Evolutionary conservation across 2,113 vertebrate species (phyloP).

Genomic region (Phaetusa simplex): DNA sequence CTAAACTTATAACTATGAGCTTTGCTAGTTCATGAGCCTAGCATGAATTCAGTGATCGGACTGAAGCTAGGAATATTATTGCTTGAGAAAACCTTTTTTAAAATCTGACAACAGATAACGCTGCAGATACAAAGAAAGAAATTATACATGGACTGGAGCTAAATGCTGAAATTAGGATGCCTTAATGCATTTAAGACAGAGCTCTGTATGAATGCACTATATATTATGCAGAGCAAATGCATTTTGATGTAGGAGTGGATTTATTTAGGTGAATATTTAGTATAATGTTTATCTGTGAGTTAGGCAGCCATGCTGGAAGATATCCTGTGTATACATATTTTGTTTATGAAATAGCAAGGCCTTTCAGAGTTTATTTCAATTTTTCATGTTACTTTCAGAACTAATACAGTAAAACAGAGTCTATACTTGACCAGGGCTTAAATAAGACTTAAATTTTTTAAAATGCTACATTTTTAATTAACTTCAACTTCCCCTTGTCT

Average conservation of each 20-base stretch:
- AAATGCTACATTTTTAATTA: constrained; percentile 35
- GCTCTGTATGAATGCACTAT: not conserved
- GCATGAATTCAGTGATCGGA: not conserved
- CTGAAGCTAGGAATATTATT: not conserved
- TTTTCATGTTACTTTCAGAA: constrained; percentile 33
- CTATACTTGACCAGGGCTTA: not conserved
- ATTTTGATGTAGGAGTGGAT: not conserved
- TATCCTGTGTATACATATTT: not conserved
- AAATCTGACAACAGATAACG: not conserved
- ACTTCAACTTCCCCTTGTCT: not conserved
- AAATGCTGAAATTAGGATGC: not conserved
- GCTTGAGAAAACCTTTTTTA: not conserved
- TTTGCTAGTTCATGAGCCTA: not conserved
- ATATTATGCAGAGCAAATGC: not conserved
- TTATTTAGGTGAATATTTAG: constrained; percentile 15
- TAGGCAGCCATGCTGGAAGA: not conserved
- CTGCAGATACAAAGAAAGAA: not conserved
- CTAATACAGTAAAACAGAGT: not conserved
- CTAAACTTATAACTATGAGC: not conserved
- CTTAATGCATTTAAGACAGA: not conserved
- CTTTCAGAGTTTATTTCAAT: constrained; percentile 34
- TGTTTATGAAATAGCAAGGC: not conserved
- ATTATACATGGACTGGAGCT: not conserved
- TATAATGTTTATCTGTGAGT: not conserved
- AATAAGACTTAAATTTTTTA: constrained; percentile 20